Evolutionary conservation across 2,797 vertebrate genomes (phyloP), one percentile per base, ranked within the genome.

Genomic region (Takifugu ocellatus): DNA sequence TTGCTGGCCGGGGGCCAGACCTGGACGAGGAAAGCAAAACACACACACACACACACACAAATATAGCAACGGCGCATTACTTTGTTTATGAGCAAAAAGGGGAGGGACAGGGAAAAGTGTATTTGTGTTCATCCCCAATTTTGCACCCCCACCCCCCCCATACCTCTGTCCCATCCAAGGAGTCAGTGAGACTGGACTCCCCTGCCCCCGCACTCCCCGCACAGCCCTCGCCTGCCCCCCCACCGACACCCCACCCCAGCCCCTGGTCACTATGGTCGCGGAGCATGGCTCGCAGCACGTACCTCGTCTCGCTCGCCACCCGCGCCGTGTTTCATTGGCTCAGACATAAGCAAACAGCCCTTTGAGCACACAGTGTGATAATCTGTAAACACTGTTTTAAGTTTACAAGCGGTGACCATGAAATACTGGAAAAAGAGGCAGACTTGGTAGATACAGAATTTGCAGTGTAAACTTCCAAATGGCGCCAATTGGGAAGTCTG

Each of bases 221-320:
- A 80, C 69, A 68, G 59, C 83, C 81, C 83, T 75, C 65, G 74
- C 21, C 21, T 21, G 31, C 31, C 31, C 31, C 36, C 36, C 36
- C 9, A 82, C 81, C 74, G 73, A 83, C 81, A 77, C 85, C 76
- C 84, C 81, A 77, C 85, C 72, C 51, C 70, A 68, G 60, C 68
- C 76, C 82, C 75, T 75, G 75, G 7, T 29, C 10, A 73, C 68
- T 68, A 72, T 81, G 69, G 62, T 78, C 69, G 72, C 45, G 79
- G 82, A 89, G 88, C 92, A 91, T 92, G 91, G 89, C 87, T 86
- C 43, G 59, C 84, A 67, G 92, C 92, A 92, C 91, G 92, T 92
- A 93, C 90, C 88, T 88, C 72, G 83, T 90, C 82, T 87, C 82
- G 63, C 75, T 75, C 53, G 59, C 63, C 61, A 53, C 75, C 71